phyloP scores from a whole-genome alignment of 2,797 vertebrate species.

The Acanthurus lineatus region DNA sequence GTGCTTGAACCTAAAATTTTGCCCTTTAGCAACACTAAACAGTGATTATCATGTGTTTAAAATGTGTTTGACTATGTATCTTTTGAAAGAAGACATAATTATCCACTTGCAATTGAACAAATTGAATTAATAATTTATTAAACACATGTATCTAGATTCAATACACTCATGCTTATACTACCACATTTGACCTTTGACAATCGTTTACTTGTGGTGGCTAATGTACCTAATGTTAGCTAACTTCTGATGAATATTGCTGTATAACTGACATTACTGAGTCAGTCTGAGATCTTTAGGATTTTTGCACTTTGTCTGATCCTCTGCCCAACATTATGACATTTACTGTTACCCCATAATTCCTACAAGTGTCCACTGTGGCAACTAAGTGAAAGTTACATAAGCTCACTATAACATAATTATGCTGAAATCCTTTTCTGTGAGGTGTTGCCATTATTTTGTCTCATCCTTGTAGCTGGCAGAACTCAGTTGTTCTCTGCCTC shows the following conservation, averaged over 20 bases:
- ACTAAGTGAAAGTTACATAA: not conserved
- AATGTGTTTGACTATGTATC: not conserved
- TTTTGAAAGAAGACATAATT: not conserved
- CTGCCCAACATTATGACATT: not conserved
- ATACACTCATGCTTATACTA: not conserved
- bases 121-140: not conserved
- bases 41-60: not conserved
- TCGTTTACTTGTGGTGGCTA: not conserved
- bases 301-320: not conserved
- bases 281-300: not conserved
- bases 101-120: not conserved
- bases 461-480: not conserved
- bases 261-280: not conserved
- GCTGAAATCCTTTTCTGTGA: conserved; percentile 11
- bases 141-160: not conserved
- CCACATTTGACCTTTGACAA: not conserved
- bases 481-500: conserved; percentile 17
- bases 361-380: not conserved
- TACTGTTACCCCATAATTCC: not conserved
- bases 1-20: too few relatives aligned
- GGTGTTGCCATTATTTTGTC: conserved; percentile 17
- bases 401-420: not conserved
- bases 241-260: not conserved
- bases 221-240: not conserved
- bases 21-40: not conserved